Percentiles rank a stretch among this genome's conserved stretches.
phyloP scores from a whole-genome alignment of 2,113 vertebrate genomes.

The Pluvianellus socialis region DNA sequence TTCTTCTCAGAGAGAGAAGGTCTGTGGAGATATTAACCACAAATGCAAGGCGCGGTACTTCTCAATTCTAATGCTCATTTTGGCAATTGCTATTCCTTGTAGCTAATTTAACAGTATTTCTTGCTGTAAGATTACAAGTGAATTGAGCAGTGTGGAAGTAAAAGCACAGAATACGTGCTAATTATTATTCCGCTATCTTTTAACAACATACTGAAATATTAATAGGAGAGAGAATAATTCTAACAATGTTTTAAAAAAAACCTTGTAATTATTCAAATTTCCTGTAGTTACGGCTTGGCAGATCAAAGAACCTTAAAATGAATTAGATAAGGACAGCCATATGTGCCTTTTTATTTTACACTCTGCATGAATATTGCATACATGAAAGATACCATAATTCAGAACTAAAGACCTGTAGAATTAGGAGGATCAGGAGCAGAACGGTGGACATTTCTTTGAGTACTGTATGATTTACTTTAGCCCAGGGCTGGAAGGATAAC shows the following conservation, averaged over 20 bases:
- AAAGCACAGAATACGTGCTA: neutral
- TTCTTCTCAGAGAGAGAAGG: neutral
- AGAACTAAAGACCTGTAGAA: neutral
- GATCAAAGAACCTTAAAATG: constrained; percentile 43
- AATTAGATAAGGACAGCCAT: constrained; percentile 19
- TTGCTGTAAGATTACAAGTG: neutral
- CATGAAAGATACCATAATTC: neutral
- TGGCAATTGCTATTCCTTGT: neutral
- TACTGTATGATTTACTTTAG: neutral
- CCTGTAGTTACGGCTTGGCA: constrained; percentile 13
- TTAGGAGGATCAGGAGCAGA: neutral
- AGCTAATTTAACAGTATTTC: constrained; percentile 5
- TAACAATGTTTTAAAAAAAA: neutral
- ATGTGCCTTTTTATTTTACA: neutral
- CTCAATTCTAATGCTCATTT: neutral
- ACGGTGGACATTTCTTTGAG: neutral
- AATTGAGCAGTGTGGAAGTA: neutral
- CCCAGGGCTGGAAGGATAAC: neutral
- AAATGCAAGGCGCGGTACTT: neutral
- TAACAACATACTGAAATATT: constrained; percentile 34
- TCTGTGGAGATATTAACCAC: neutral
- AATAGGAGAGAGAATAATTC: constrained; percentile 32
- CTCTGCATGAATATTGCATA: neutral
- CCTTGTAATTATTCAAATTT: constrained; percentile 55
- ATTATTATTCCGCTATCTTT: constrained; percentile 47